Percentiles rank a stretch among this genome's conserved stretches.
These are phyloP conservation scores for Stomatorhinus ivindoensis DNA, from an alignment of 2,113 vertebrate species.

Conservation along the genomic window DNA sequence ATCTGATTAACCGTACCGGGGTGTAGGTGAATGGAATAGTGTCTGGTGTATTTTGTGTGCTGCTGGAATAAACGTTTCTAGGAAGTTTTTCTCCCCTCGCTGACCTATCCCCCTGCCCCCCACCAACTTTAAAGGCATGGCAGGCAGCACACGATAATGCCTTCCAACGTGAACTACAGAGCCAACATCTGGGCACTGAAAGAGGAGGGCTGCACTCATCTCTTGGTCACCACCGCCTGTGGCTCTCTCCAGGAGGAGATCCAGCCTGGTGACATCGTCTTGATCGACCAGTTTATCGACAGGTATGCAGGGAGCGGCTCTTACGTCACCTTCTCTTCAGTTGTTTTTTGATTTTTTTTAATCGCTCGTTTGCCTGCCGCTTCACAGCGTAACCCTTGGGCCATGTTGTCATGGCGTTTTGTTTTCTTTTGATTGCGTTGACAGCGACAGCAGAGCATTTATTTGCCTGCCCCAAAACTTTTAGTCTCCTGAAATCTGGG, in stretches of 20 bases:
- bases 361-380: neutral
- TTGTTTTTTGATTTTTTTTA: too few species aligned
- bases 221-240: slow-evolving; percentile 87
- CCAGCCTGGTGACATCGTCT: slow-evolving; percentile 86
- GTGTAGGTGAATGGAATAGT: neutral
- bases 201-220: slow-evolving; percentile 84
- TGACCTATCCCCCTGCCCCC: neutral
- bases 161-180: slow-evolving; percentile 82
- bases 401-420: neutral
- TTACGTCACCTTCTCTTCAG: neutral
- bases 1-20: neutral
- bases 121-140: slow-evolving; percentile 68
- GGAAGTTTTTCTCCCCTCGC: neutral
- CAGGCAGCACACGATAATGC: slow-evolving; percentile 86
- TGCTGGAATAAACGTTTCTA: neutral
- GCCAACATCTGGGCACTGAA: slow-evolving; percentile 94
- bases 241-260: slow-evolving; percentile 89
- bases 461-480: neutral
- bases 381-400: neutral
- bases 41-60: neutral
- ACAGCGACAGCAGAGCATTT: neutral
- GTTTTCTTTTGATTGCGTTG: neutral
- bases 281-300: slow-evolving; percentile 96
- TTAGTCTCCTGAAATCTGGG: neutral
- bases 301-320: slow-evolving; percentile 52